Conservation (phyloP, 1,140 invertebrate genomes). For the Aphidius ervi region DNA sequence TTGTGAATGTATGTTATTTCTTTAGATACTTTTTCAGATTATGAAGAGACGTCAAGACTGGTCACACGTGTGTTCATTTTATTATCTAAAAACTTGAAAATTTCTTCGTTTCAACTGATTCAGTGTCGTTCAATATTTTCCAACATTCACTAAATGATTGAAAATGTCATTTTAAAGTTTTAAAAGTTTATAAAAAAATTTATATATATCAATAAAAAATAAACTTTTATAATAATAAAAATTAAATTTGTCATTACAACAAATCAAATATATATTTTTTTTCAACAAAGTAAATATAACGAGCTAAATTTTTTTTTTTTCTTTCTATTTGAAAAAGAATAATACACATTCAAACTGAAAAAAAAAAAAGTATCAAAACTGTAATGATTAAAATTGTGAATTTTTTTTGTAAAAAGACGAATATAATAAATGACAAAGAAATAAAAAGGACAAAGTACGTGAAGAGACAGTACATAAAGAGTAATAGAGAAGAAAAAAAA, state of each 20-base stretch:
- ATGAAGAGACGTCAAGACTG: constrained; percentile 17
- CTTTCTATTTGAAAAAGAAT: constrained; percentile 19
- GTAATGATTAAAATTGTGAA: constrained; percentile 41
- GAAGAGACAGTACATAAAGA: constrained; percentile 12
- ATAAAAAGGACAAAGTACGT: neutral
- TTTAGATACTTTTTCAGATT: constrained; percentile 6
- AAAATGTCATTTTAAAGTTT: too few species aligned
- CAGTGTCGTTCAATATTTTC: too few species aligned
- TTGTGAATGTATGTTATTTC: neutral
- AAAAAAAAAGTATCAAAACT: constrained; percentile 16
- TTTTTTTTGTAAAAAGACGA: neutral
- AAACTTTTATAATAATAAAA: too few species aligned
- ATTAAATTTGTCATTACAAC: too few species aligned
- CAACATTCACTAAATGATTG: too few species aligned
- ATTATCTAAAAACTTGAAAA: constrained; percentile 8
- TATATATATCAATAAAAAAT: too few species aligned
- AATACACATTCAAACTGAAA: constrained; percentile 42
- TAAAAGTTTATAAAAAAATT: too few species aligned
- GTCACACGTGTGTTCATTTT: constrained; percentile 20
- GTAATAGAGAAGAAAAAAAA: constrained; percentile 9
- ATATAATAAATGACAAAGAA: neutral
- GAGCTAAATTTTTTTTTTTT: neutral
- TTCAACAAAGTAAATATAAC: neutral
- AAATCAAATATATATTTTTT: neutral
- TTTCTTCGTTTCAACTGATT: too few species aligned